These are phyloP conservation scores for Cephus nigrinus DNA, from an alignment of 2,888 invertebrate species.

Conservation along the genomic window DNA sequence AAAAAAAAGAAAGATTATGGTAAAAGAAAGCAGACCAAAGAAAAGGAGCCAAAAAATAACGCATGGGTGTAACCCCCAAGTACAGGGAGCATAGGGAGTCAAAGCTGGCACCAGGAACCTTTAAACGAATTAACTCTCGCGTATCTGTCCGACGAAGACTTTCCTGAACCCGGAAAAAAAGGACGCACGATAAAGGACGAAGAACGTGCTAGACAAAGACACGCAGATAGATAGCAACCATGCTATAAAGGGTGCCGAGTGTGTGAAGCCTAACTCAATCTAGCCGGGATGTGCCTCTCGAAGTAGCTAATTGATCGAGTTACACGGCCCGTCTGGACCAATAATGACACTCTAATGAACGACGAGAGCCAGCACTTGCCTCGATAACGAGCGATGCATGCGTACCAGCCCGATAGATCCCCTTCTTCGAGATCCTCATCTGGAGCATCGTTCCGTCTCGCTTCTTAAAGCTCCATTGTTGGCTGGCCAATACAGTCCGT, in stretches of 20 bases:
- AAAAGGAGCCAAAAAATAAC: no score
- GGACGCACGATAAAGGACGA: constrained; percentile 12
- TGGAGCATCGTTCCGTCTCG: no score
- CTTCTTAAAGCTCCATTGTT: no score
- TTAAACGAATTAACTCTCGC: constrained; percentile 30
- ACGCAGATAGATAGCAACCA: constrained; percentile 13
- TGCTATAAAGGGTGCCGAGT: constrained; percentile 9
- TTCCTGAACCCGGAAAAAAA: constrained; percentile 21
- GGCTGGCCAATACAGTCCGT: no score
- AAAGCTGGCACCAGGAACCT: not conserved
- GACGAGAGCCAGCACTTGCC: constrained; percentile 13
- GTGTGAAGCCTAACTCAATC: constrained; percentile 31
- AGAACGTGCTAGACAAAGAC: constrained; percentile 20
- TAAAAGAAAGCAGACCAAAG: no score
- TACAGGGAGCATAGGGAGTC: no score
- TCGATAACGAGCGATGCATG: constrained; percentile 5
- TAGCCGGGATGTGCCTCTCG: constrained; percentile 28
- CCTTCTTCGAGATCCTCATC: no score
- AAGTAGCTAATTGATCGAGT: constrained; percentile 48
- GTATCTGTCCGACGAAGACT: constrained; percentile 24
- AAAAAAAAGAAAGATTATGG: no score
- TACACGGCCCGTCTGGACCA: constrained; percentile 33
- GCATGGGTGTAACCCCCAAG: no score
- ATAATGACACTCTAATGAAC: constrained; percentile 40
- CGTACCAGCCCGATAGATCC: not conserved